Evolutionary conservation across 2,888 invertebrate species (phyloP), one percentile per base, ranked within the genome.

Genomic region (Thumatha senex): DNA sequence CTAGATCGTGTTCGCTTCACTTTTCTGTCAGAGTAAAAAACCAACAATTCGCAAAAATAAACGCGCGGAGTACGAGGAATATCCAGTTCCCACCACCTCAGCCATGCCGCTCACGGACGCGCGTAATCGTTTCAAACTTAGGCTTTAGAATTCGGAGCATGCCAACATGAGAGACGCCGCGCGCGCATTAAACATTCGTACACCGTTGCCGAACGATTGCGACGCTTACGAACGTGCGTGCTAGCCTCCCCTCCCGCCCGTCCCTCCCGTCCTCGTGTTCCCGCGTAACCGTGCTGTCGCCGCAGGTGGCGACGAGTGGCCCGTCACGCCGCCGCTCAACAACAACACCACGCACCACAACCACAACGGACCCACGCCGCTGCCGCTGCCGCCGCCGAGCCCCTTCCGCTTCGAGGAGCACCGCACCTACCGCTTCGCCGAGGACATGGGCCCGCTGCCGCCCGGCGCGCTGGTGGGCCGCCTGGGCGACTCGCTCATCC

Each of bases 401-500:
- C 96, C 96, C 46, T 97, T 96, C 84, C 94, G 96, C 58, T 96
- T 96, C 86, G 96, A 96, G 74, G 96, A 96, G 46, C 95, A 96
- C 66, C 93, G 96, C 40, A 94, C 95, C 53, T 97, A 96, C 89
- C 93, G 97, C 58, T 97, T 97, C 85, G 96, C 96, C 50, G 97
- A 97, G 63, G 96, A 96, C 73, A 92, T 96, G 82, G 96, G 96
- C 3, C 92, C 92, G 0, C 82, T 95, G 68, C 94, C 95, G 9
- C 96, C 96, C 1, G 96, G 96, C 35, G 95, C 96, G 1, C 96
- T 97, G 91, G 96, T 96, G 46, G 96, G 96, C 7, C 93, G 97
- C 2, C 92, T 97, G 45, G 97, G 97, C n/a, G 97, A 97, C 74
- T 97, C 97, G 9, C 93, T 97, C 47, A 97, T 98, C 69, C 97